Base-by-base conservation (phyloP, 2,113 vertebrate species). In the Oryzias melastigma region DNA sequence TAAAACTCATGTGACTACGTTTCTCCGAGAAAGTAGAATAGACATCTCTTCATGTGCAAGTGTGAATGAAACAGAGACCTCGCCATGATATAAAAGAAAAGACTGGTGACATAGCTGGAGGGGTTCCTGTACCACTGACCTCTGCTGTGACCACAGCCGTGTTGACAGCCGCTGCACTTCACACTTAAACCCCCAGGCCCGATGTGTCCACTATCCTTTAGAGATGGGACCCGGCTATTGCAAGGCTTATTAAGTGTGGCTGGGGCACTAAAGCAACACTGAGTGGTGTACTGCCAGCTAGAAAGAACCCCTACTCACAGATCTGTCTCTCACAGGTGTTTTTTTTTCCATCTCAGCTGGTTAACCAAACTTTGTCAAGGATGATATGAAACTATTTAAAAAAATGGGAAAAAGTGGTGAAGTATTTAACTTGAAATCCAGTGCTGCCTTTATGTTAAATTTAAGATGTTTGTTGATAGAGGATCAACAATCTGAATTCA, bases 141-240 rank as follows among this genome's bases (percentile, higher is more conserved):
- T 81, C 81, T 67, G 60, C 62, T 61, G 55, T 81, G 79, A 87
- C 77, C 65, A 71, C 52, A 79, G 74, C 80, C 8, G 12, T 77
- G 75, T 85, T 82, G 85, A 87, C 84, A 82, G 78, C 78, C 73
- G 69, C 80, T 68, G 75, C 77, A 82, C 82, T 85, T 85, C 78
- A 67, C 67, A 75, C 72, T 67, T 35, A 56, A 52, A 62, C 68
- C 83, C 82, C 35, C 16, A 25, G 78, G 84, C 62, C 53, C 18
- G 55, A 73, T 71, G 61, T 78, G 81, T 78, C 71, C 71, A 82
- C 80, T 71, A 50, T 70, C 60, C 52, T 63, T 75, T 62, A 68
- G 71, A 78, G 68, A 88, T 45, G 76, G 77, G 73, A 64, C 55
- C 56, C 42, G 49, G 65, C 58, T 78, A 71, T 55, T 64, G 65